A percentile compares a stretch with the other conserved stretches of the same genome.
These are phyloP conservation scores for Atherinomorus stipes DNA, from an alignment of 2,113 vertebrate genomes.

Conservation along the genomic window DNA sequence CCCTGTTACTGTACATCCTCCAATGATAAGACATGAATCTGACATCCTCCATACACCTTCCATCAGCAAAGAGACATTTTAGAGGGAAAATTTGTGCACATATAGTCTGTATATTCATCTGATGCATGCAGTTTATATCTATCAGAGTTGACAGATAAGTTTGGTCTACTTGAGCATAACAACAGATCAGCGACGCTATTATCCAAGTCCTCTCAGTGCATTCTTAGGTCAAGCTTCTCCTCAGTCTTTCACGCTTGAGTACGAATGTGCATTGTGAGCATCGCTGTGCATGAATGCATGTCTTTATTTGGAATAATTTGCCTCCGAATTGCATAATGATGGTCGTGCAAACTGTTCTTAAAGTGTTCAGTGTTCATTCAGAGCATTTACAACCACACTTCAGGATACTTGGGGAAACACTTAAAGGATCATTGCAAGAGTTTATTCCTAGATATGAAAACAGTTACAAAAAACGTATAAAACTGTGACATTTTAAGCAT, in stretches of 20 bases:
- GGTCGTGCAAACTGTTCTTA: slow-evolving; percentile 47
- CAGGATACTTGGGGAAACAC: slow-evolving; percentile 26
- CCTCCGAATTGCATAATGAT: slow-evolving; percentile 57
- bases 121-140: not conserved
- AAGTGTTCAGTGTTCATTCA: slow-evolving; percentile 32
- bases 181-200: slow-evolving; percentile 29
- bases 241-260: slow-evolving; percentile 53
- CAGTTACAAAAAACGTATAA: not conserved
- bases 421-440: slow-evolving; percentile 24
- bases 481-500: slow-evolving; percentile 1
- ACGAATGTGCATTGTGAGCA: slow-evolving; percentile 58
- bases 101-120: slow-evolving; percentile 1
- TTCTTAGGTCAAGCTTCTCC: slow-evolving; percentile 28
- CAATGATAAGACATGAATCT: not conserved
- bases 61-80: not conserved
- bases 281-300: slow-evolving; percentile 63
- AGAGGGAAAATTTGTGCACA: not conserved
- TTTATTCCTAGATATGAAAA: not conserved
- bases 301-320: slow-evolving; percentile 68
- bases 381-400: slow-evolving; percentile 25
- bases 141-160: not conserved
- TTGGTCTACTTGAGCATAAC: not conserved
- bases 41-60: not conserved
- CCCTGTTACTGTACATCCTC: not conserved
- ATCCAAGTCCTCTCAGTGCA: slow-evolving; percentile 23